phyloP scores from a whole-genome alignment of 2,888 invertebrate genomes.

The Cephus pygmeus region DNA sequence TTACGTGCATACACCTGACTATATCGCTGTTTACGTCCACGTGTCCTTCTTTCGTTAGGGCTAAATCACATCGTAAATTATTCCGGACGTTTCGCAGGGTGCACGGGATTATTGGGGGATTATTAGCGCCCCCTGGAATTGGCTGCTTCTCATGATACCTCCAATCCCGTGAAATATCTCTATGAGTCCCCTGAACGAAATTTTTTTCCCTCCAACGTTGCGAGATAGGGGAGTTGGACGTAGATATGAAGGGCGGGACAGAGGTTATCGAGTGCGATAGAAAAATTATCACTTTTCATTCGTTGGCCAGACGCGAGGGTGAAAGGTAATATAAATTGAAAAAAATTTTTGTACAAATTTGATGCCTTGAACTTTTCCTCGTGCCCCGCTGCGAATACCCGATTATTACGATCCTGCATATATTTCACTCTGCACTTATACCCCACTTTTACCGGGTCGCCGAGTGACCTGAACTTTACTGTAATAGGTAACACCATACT shows the following conservation, averaged over 20 bases:
- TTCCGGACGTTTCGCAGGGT: not conserved
- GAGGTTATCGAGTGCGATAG: not conserved
- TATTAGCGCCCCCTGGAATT: not conserved
- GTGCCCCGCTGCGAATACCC: not conserved
- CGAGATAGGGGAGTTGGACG: not conserved
- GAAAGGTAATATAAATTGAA: not conserved
- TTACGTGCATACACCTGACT: not conserved
- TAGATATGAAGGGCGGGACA: not conserved
- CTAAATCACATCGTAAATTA: not conserved
- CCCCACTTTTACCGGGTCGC: not conserved
- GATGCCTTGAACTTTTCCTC: not conserved
- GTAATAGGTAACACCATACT: not conserved
- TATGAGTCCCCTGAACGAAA: not conserved
- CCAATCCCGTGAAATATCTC: not conserved
- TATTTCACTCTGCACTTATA: not conserved
- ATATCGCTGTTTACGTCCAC: not conserved
- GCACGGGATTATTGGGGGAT: slow-evolving; percentile 5
- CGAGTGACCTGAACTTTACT: not conserved
- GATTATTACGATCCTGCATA: not conserved
- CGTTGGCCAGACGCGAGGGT: not conserved
- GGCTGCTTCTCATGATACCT: not conserved
- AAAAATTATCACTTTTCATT: not conserved
- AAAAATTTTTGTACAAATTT: not conserved
- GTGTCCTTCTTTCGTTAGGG: not conserved
- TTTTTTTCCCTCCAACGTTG: not conserved